A percentile compares a stretch with the other conserved stretches of the same genome.
These are phyloP conservation scores for Gnatocerus cornutus DNA, from an alignment of 2,888 invertebrate genomes.

Conservation along the genomic window DNA sequence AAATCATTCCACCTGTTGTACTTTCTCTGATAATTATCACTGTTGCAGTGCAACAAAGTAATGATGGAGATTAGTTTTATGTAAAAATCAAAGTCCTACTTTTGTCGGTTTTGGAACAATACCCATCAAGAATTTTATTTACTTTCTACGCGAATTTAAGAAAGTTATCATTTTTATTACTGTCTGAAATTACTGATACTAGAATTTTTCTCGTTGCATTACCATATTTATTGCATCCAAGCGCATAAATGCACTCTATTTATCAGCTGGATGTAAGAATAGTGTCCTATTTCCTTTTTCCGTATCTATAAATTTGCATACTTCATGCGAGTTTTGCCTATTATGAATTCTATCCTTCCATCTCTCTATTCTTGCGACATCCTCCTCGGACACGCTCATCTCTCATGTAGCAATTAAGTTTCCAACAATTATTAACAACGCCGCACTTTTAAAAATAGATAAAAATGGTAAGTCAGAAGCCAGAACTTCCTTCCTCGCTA, in stretches of 20 bases:
- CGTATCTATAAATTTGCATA: slow-evolving; percentile 3
- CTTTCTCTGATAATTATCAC: no score
- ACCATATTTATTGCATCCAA: no score
- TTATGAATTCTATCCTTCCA: slow-evolving; percentile 21
- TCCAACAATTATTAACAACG: slow-evolving; percentile 40
- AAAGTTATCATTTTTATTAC: not conserved
- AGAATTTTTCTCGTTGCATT: no score
- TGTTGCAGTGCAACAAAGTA: no score
- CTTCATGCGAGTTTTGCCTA: not conserved
- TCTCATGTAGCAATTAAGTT: slow-evolving; percentile 39
- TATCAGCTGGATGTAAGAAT: no score
- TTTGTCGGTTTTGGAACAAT: not conserved
- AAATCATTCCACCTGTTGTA: no score
- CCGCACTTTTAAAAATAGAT: slow-evolving; percentile 33
- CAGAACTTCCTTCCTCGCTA: slow-evolving; percentile 48
- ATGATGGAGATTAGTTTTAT: not conserved
- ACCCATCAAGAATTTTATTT: not conserved
- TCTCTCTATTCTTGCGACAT: slow-evolving; percentile 18
- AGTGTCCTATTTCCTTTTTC: not conserved
- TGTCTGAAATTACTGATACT: no score
- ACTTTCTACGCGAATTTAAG: not conserved
- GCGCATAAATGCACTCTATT: no score
- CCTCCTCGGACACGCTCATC: no score
- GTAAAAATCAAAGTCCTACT: not conserved
- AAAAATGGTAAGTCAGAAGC: slow-evolving; percentile 46